Conservation (phyloP, 2,113 vertebrate genomes). For the Anas platyrhynchos region DNA sequence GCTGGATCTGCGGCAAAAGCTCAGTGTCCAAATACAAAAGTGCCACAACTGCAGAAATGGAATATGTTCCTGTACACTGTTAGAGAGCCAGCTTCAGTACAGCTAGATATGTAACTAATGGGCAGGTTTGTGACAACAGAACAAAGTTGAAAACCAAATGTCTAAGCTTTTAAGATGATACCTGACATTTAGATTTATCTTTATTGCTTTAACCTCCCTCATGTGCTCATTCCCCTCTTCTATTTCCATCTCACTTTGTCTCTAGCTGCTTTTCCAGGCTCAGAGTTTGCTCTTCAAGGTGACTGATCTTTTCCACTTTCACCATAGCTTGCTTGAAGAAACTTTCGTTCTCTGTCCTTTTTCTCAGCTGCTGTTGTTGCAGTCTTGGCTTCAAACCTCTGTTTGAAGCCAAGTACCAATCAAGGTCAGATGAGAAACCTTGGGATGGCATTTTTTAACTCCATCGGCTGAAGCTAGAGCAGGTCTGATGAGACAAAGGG, state of each 20-base stretch:
- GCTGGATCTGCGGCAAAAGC: neutral
- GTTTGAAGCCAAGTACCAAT: neutral
- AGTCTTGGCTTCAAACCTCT: neutral
- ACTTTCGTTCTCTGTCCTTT: neutral
- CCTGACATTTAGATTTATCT: neutral
- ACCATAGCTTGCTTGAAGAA: neutral
- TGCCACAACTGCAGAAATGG: neutral
- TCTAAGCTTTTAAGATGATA: neutral
- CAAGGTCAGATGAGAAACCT: neutral
- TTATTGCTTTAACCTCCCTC: neutral
- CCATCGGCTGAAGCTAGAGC: neutral
- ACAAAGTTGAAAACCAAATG: neutral
- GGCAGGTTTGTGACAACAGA: neutral
- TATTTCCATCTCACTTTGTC: neutral
- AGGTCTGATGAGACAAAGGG: neutral
- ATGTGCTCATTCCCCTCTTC: neutral
- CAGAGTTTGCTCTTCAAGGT: neutral
- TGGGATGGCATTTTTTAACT: neutral
- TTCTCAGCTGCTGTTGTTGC: neutral
- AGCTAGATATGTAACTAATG: neutral
- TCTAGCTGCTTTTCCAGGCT: neutral
- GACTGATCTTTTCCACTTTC: neutral
- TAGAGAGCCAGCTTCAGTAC: neutral
- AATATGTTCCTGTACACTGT: rapidly evolving
- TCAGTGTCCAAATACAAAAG: neutral